Base-by-base conservation (phyloP, 1,140 invertebrate species). In the Hypsibius dujardini region DNA sequence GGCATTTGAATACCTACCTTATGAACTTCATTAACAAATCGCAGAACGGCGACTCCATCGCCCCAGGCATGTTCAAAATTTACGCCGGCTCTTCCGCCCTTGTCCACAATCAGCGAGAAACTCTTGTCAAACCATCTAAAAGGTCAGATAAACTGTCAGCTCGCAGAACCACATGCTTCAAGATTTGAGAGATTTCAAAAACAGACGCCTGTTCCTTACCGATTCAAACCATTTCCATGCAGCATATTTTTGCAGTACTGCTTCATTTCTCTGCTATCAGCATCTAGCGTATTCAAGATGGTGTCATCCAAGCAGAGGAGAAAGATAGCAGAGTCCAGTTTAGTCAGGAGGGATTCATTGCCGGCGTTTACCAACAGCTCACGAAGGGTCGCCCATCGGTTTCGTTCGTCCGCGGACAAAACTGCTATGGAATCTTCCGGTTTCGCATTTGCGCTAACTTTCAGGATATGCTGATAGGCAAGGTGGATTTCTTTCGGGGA, bases 11-110 rank as follows among this genome's bases (percentile, higher is more conserved):
- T 28, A 28, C 28, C 28, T 28, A 28, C 70, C 71, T 85, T 84
- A 77, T 84, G 88, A 14, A 93, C 84, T 77, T 95, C 94, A 80
- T 94, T 89, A 75, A 97, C 89, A 79, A 90, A 92, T 73, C 94
- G 83, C 59, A 98, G 80, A 1, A 98, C 87, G 47, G 94, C 94
- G 15, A 98, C 94, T 71, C 95, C 95, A 83, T 98, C 95, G 42
- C 95, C 95, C 95, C 95, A 98, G 0, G 93, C 88, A 83, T 98
- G 95, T 80, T 98, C 95, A 81, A 98, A 97, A 80, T 96, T 97
- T 0, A 98, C 80, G 47, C 87, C 90, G 46, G 89, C 85, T 59
- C 85, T 84, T 2, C 92, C 93, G 82, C 92, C 88, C 73, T 85
- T 85, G 46, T 86, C 86, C 46, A 95, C 80, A 69, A 97, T 89